Percentiles rank a stretch among this genome's conserved stretches.
Conservation (phyloP, 2,797 vertebrate species). For the Spheniscus humboldti region DNA sequence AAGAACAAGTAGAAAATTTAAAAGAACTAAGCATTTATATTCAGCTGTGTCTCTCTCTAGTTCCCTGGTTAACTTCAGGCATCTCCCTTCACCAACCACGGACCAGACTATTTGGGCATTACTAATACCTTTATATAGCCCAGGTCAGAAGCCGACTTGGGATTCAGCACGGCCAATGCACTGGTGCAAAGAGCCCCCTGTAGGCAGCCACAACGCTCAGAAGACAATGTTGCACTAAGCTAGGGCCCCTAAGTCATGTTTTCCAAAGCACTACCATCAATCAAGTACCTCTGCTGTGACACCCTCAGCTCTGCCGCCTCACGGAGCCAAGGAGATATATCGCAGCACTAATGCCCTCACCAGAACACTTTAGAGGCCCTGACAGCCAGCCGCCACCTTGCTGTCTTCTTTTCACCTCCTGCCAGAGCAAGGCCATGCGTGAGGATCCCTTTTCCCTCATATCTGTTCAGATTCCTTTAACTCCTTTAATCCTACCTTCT, state of each 20-base stretch:
- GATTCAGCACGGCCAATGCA: fast-evolving
- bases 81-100: fast-evolving
- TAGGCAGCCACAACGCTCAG: neutral
- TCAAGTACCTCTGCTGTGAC: neutral
- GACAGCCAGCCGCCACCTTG: fast-evolving
- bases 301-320: neutral
- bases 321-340: neutral
- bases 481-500: neutral
- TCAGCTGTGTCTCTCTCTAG: neutral
- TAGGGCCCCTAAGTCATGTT: neutral
- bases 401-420: neutral
- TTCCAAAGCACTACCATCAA: neutral
- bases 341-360: neutral
- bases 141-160: neutral
- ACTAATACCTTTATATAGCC: neutral
- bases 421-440: neutral
- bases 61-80: neutral
- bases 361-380: neutral
- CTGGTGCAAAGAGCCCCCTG: neutral
- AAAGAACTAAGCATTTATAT: neutral
- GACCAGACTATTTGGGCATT: neutral
- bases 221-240: neutral
- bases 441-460: neutral
- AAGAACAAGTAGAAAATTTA: neutral
- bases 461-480: neutral